phyloP scores from a whole-genome alignment of 2,888 invertebrate species.

The Caprella mutica region DNA sequence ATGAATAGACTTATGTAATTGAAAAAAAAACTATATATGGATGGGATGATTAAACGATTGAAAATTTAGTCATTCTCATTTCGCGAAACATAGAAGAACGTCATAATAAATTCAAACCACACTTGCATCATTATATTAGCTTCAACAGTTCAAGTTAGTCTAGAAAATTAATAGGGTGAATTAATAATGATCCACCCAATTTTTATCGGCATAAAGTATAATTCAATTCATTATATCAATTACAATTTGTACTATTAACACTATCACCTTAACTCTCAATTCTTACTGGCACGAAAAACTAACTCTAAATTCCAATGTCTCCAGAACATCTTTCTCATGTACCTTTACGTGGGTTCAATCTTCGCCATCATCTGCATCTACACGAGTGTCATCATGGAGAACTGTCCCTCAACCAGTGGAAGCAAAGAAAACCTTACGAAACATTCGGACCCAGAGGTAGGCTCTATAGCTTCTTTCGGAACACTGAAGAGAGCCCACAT shows the following conservation, averaged over 20 bases:
- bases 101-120: too few relatives aligned
- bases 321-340: conserved; percentile 47
- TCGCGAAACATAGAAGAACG: too few relatives aligned
- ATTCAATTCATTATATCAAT: neutral
- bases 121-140: too few relatives aligned
- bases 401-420: conserved; percentile 43
- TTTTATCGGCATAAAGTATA: neutral
- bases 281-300: neutral
- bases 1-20: too few relatives aligned
- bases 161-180: too few relatives aligned
- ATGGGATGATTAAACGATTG: neutral
- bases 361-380: conserved; percentile 48
- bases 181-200: neutral
- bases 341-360: conserved; percentile 47
- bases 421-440: conserved; percentile 35
- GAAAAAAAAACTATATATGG: neutral
- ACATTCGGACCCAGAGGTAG: conserved; percentile 43
- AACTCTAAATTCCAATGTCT: neutral
- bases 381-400: conserved; percentile 47
- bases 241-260: neutral
- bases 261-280: neutral
- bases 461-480: conserved; percentile 45
- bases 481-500: conserved; percentile 48
- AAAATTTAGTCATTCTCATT: too few relatives aligned
- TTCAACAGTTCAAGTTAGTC: too few relatives aligned